Evolutionary conservation across 2,888 invertebrate genomes (phyloP).

Genomic region (Artemia sinica): DNA sequence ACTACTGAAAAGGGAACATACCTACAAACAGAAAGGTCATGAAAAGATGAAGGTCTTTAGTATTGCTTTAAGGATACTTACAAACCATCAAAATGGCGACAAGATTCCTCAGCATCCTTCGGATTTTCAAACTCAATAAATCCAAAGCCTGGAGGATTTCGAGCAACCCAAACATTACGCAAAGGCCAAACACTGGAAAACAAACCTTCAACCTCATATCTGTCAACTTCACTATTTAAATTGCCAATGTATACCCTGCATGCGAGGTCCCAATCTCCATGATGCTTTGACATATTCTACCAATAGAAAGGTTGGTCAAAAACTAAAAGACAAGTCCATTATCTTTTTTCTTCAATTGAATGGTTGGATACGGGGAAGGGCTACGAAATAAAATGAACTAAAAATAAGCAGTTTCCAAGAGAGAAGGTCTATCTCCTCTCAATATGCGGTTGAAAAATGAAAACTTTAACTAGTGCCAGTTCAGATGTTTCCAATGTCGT

Average conservation of each 20-base stretch:
- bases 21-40: no score
- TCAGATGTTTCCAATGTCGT: no score
- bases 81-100: constrained; percentile 64
- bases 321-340: no score
- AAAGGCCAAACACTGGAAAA: constrained; percentile 74
- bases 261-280: constrained; percentile 62
- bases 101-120: constrained; percentile 73
- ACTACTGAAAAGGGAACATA: no score
- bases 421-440: no score
- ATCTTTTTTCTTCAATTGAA: no score
- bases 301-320: background rate
- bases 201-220: constrained; percentile 69
- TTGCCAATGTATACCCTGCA: constrained; percentile 88
- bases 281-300: constrained; percentile 33
- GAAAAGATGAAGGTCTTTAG: no score
- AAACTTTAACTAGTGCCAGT: no score
- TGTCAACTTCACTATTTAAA: constrained; percentile 71
- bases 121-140: constrained; percentile 78
- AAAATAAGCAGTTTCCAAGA: no score
- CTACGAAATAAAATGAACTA: no score
- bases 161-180: constrained; percentile 80
- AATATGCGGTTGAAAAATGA: no score
- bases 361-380: no score
- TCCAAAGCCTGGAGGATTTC: constrained; percentile 80
- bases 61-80: constrained; percentile 34